Evolutionary conservation across 2,797 vertebrate genomes (phyloP), one percentile per base, ranked within the genome.

Genomic region (Carduelis carduelis): DNA sequence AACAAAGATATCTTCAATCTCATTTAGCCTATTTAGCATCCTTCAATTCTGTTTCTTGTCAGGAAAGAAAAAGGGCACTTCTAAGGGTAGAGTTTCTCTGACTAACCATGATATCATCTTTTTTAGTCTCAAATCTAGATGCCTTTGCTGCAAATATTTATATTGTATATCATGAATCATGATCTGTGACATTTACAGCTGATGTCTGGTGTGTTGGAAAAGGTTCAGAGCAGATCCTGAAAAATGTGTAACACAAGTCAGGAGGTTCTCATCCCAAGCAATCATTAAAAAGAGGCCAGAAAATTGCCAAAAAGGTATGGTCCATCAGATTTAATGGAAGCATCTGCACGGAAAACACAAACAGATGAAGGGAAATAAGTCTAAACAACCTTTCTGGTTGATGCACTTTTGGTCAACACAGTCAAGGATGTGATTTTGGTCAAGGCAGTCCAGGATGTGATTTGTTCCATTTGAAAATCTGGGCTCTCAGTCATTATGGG

Each of bases 381-480:
- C 30, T 34, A 46, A 83, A 57, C 4, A 41, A 30, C 24, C 6
- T 72, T 64, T 32, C 20, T 37, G 34, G 24, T 14, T 66, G 47
- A 37, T 35, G 8, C 5, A 18, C 7, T 30, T 6, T 18, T 63
- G 55, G 15, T 77, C 50, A 59, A 30, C 11, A 8, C 18, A 20
- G 34, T 35, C 34, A 27, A 43, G 19, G 5, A n/a, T n/a, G n/a
- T n/a, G n/a, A n/a, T n/a, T n/a, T n/a, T n/a, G n/a, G 41, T 20
- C 43, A 27, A 43, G 19, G 5, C 10, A 41, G 11, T 12, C 5
- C 0, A 50, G 7, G 7, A 32, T 26, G 12, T 0, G 4, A 41
- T 14, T 63, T 19, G 12, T 71, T 53, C 9, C 21, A 4, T 53
- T 49, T 15, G 12, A 35, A 35, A 30, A 35, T 39, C 26, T 24